These are phyloP conservation scores for Polietes domitor DNA, from an alignment of 2,888 invertebrate species.

Conservation along the genomic window DNA sequence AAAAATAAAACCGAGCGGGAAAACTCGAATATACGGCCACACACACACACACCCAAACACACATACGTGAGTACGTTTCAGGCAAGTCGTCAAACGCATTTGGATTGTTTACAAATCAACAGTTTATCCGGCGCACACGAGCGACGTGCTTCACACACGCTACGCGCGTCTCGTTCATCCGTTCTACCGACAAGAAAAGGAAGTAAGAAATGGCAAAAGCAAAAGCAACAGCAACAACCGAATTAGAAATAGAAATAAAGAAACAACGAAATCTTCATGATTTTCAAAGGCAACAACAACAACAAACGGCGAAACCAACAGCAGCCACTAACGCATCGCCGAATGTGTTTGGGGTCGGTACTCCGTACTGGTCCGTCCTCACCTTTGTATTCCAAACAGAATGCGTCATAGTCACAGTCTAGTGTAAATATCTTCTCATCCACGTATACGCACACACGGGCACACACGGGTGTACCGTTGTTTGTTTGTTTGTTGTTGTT, in stretches of 20 bases:
- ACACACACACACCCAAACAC: not conserved
- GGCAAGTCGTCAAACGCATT: conserved; percentile 59
- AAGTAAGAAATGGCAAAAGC: conserved; percentile 1
- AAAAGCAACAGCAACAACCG: not conserved
- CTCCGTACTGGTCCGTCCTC: not conserved
- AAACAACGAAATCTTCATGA: not conserved
- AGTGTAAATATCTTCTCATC: not conserved
- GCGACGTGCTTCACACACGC: not conserved
- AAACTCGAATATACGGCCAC: not conserved
- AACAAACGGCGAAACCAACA: not conserved
- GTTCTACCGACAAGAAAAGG: conserved; percentile 1
- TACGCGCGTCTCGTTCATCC: not conserved
- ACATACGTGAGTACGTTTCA: conserved; percentile 9
- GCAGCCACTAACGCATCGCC: not conserved
- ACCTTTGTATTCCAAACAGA: not conserved
- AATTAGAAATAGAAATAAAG: not conserved
- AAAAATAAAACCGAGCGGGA: too few species aligned
- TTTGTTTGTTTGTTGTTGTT: too few species aligned
- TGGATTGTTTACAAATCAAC: conserved; percentile 59
- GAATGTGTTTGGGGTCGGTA: not conserved
- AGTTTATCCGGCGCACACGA: conserved; percentile 38
- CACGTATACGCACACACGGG: too few species aligned
- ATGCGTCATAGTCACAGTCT: not conserved
- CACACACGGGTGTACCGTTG: too few species aligned
- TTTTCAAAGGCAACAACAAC: not conserved